Evolutionary conservation across 2,113 vertebrate genomes (phyloP).

Genomic region (Pleuronectes platessa): DNA sequence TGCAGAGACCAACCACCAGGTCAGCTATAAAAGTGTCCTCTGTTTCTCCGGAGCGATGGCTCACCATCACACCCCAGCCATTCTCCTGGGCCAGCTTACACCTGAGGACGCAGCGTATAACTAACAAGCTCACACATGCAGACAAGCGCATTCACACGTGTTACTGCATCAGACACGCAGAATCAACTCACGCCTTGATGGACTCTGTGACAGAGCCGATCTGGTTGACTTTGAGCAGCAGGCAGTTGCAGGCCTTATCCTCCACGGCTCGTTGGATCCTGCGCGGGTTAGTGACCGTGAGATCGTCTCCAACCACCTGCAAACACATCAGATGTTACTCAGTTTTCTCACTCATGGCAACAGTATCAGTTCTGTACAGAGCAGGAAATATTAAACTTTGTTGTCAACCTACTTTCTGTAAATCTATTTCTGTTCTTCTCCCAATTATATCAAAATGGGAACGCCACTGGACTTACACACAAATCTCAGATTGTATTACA

Average conservation of each 20-base stretch:
- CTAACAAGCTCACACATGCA: not conserved
- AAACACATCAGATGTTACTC: constrained; percentile 10
- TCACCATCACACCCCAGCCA: constrained; percentile 96
- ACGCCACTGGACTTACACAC: not conserved
- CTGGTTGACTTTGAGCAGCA: constrained; percentile 95
- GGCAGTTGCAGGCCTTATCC: constrained; percentile 93
- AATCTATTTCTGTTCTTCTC: not conserved
- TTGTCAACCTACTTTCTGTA: not conserved
- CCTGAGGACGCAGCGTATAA: constrained; percentile 65
- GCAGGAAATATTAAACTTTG: not conserved
- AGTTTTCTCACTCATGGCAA: not conserved
- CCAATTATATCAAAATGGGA: not conserved
- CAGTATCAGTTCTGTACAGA: not conserved
- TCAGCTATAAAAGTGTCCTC: constrained; percentile 96
- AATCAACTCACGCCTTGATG: constrained; percentile 90
- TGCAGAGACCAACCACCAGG: constrained; percentile 94
- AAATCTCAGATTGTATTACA: not conserved
- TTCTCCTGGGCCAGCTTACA: constrained; percentile 96
- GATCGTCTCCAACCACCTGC: constrained; percentile 92
- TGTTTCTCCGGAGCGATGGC: constrained; percentile 93
- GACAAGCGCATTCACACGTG: not conserved
- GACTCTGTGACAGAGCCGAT: constrained; percentile 92
- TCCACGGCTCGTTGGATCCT: constrained; percentile 91
- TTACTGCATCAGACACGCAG: constrained; percentile 7
- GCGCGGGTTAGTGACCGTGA: constrained; percentile 93